Evolutionary conservation across 2,797 vertebrate species (phyloP), one percentile per base, ranked within the genome.

Genomic region (Luscinia luscinia): DNA sequence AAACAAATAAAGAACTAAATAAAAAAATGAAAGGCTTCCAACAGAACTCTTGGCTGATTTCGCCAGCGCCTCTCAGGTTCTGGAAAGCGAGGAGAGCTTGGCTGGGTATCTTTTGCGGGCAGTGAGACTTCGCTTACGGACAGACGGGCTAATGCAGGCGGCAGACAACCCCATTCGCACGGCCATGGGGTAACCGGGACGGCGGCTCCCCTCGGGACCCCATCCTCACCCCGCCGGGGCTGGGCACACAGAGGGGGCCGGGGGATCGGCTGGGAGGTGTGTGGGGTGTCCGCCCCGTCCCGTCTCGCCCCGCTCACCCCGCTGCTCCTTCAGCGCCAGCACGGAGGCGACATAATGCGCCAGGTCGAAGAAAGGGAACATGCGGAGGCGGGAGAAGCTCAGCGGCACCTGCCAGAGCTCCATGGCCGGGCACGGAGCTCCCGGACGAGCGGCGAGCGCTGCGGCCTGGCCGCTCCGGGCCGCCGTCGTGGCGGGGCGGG

Each of bases 351-450:
- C 52, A n/a, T 99, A 99, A 94, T 99, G 99, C 38, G 99, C 99
- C 93, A 98, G 95, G 93, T 99, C 99, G 97, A 99, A 99, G 96
- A 98, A 98, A 1, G 99, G 99, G 72, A 99, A 99, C 99, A 99
- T 99, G 54, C 98, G 93, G 88, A 99, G 91, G 64, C 94, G 97
- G 21, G 99, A 98, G 96, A 99, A 98, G 64, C 97, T 97, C 93
- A 99, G 84, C 15, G 98, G 97, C 90, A 98, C 97, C 95, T 98
- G 92, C 67, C 73, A 34, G n/a, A 84, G 84, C 38, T 96, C 95
- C 98, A 98, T 98, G 62, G 58, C 28, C 19, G 11, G 27, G 30
- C 46, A 4, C 19, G 14, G 20, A 52, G 28, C 24, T 17, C 16
- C 23, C 13, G 26, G 7, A 34, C 34, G 34, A 34, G 34, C 34